These are phyloP conservation scores for Hybognathus amarus DNA, from an alignment of 2,797 vertebrate species.

Conservation along the genomic window DNA sequence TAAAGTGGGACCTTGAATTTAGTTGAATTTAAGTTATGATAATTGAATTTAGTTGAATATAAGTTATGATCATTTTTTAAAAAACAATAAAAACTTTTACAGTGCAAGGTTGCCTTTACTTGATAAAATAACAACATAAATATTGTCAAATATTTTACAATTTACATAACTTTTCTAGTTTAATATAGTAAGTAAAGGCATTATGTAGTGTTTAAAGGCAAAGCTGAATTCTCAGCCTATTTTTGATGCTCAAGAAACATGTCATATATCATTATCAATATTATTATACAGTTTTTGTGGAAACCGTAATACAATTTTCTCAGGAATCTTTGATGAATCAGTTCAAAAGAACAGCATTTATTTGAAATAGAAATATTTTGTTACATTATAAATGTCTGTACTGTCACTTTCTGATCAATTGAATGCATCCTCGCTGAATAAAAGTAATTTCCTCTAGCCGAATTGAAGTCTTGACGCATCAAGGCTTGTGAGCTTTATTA, in stretches of 20 bases:
- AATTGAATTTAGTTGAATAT: no score
- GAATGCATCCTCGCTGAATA: neutral
- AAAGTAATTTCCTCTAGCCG: neutral
- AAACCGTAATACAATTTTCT: neutral
- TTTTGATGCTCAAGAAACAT: neutral
- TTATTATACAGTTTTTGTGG: neutral
- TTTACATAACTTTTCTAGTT: neutral
- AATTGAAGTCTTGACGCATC: neutral
- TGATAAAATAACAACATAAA: neutral
- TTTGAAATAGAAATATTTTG: neutral
- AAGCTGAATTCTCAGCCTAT: neutral
- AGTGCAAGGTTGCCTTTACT: neutral
- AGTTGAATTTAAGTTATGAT: no score
- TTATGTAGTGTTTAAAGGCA: neutral
- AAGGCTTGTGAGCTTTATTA: neutral
- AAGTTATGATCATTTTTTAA: no score
- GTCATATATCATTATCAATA: neutral
- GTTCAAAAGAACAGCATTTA: neutral
- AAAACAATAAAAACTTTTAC: no score
- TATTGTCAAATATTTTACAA: neutral
- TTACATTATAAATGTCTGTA: neutral
- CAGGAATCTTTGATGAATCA: neutral
- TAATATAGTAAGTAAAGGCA: no score
- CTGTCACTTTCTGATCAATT: neutral
- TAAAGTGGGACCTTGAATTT: no score